A percentile compares a stretch with the other conserved stretches of the same genome.
phyloP scores from a whole-genome alignment of 2,888 invertebrate genomes.

The Ophioninae sp. region DNA sequence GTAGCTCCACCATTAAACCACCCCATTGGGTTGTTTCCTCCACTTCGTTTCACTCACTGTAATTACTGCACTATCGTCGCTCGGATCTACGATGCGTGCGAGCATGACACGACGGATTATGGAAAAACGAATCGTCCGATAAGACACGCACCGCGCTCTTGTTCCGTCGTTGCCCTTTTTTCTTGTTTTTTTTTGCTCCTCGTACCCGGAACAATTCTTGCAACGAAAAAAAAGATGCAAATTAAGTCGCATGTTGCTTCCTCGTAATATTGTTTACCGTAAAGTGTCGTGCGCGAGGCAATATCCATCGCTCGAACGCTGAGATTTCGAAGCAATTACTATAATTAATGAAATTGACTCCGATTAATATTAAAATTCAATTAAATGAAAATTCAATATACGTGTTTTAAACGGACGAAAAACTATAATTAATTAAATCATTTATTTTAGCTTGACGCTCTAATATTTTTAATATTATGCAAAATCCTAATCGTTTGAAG shows the following conservation, averaged over 20 bases:
- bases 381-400: too few species aligned
- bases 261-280: background rate
- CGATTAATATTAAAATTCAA: too few species aligned
- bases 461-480: too few species aligned
- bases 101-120: conserved; percentile 42
- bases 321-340: background rate
- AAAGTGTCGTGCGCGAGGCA: background rate
- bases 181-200: background rate
- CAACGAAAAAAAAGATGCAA: background rate
- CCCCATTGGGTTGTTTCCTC: conserved; percentile 8
- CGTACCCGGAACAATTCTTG: conserved; percentile 5
- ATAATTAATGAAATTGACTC: too few species aligned
- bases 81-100: conserved; percentile 63
- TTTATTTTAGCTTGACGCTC: too few species aligned
- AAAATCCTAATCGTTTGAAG: too few species aligned
- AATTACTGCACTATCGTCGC: conserved; percentile 70
- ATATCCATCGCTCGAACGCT: background rate
- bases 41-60: conserved; percentile 61
- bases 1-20: background rate
- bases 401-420: too few species aligned
- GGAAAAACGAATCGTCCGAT: conserved; percentile 48
- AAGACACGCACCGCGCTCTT: conserved; percentile 41
- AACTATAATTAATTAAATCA: too few species aligned
- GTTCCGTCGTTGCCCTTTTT: conserved; percentile 1
- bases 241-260: conserved; percentile 13